Conservation (phyloP, 1,140 invertebrate species). For the Drosophila gunungcola region DNA sequence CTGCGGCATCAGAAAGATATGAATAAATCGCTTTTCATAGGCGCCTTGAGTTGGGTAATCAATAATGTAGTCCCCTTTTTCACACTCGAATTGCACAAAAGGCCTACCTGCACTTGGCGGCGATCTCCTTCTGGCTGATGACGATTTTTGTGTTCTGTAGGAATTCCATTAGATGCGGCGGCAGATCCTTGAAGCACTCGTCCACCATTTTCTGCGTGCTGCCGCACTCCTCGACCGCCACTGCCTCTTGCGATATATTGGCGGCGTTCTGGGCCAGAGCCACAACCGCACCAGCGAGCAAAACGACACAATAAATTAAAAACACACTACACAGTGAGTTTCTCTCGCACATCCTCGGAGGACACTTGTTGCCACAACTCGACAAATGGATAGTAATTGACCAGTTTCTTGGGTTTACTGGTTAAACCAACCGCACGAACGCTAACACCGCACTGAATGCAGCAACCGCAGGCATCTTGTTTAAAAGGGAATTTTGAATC, state of each 20-base stretch:
- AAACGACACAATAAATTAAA: slow-evolving; percentile 20
- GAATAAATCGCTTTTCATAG: slow-evolving; percentile 27
- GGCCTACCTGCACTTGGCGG: slow-evolving; percentile 78
- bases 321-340: slow-evolving; percentile 22
- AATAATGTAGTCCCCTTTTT: slow-evolving; percentile 31
- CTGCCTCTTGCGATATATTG: slow-evolving; percentile 12
- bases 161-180: slow-evolving; percentile 79
- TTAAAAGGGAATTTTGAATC: slow-evolving; percentile 36
- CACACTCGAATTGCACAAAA: not conserved
- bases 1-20: slow-evolving; percentile 16
- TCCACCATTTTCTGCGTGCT: slow-evolving; percentile 77
- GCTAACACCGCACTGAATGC: slow-evolving; percentile 44
- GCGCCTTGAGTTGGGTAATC: slow-evolving; percentile 30
- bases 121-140: slow-evolving; percentile 74
- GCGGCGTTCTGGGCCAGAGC: slow-evolving; percentile 28
- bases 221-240: slow-evolving; percentile 56
- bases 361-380: slow-evolving; percentile 64
- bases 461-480: slow-evolving; percentile 1
- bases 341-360: slow-evolving; percentile 31
- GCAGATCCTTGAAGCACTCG: slow-evolving; percentile 81
- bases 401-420: too few species aligned
- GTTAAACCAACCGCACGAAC: slow-evolving; percentile 21
- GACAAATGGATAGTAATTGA: not conserved
- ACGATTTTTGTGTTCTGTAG: slow-evolving; percentile 73
- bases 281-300: slow-evolving; percentile 13